These are phyloP conservation scores for Agonopterix alstromeriana DNA, from an alignment of 2,888 invertebrate species.

Conservation along the genomic window DNA sequence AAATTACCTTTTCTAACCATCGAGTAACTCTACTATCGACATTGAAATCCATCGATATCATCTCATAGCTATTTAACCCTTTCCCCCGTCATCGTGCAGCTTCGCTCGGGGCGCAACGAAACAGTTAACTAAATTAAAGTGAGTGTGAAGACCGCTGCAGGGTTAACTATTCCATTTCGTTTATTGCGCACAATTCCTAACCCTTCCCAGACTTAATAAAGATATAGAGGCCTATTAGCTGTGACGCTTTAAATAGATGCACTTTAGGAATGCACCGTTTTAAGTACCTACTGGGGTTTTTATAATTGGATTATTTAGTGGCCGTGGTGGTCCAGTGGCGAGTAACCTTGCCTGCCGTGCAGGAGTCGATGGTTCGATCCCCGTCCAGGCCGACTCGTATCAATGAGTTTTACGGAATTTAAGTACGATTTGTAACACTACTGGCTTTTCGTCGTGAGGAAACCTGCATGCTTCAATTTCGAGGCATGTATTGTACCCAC, in stretches of 20 bases:
- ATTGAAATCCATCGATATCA: slow-evolving; percentile 15
- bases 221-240: slow-evolving; percentile 69
- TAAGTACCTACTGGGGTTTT: background rate
- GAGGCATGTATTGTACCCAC: no score
- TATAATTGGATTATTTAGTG: background rate
- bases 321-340: no score
- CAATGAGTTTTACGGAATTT: no score
- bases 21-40: background rate
- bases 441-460: no score
- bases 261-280: slow-evolving; percentile 6
- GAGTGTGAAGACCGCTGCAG: slow-evolving; percentile 74
- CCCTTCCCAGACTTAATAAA: slow-evolving; percentile 65
- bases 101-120: slow-evolving; percentile 60
- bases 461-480: no score
- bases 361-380: no score
- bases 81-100: slow-evolving; percentile 47
- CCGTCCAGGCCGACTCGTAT: no score
- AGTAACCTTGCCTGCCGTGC: no score
- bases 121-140: slow-evolving; percentile 76
- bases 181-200: slow-evolving; percentile 68
- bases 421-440: no score
- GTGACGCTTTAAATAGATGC: slow-evolving; percentile 43
- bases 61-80: slow-evolving; percentile 59
- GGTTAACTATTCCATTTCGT: slow-evolving; percentile 76
- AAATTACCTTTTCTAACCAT: no score